Percentiles rank a stretch among this genome's conserved stretches.
Conservation (phyloP, 2,888 invertebrate genomes). For the Acronicta psi region DNA sequence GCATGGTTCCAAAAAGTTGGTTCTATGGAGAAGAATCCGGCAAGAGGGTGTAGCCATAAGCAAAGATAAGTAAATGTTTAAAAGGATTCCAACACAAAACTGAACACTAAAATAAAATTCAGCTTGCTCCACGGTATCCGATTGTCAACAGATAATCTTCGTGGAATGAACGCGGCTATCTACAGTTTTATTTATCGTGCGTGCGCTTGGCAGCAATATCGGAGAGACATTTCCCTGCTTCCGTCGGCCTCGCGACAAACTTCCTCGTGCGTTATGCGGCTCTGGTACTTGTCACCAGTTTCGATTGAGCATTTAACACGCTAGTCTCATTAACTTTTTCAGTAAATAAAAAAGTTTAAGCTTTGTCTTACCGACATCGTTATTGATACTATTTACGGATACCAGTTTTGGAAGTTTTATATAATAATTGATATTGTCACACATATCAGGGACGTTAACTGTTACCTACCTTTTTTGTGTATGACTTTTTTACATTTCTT, state of each 20-base stretch:
- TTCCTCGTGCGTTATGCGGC: conserved; percentile 72
- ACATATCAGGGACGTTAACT: conserved; percentile 8
- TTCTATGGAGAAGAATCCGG: too few relatives aligned
- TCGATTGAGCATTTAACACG: conserved; percentile 78
- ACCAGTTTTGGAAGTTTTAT: too few relatives aligned
- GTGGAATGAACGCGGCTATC: conserved; percentile 48
- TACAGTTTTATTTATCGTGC: conserved; percentile 42
- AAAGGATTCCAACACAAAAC: too few relatives aligned
- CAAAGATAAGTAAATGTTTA: too few relatives aligned
- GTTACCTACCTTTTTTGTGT: conserved; percentile 19
- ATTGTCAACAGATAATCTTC: conserved; percentile 52
- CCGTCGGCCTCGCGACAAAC: conserved; percentile 66
- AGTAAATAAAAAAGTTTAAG: conserved; percentile 30
- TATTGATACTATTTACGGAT: not conserved
- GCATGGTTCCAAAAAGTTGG: too few relatives aligned
- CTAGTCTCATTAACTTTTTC: conserved; percentile 47
- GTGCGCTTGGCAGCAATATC: conserved; percentile 50
- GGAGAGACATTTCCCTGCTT: conserved; percentile 68
- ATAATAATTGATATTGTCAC: conserved; percentile 12
- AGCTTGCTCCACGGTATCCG: conserved; percentile 14
- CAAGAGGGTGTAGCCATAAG: too few relatives aligned
- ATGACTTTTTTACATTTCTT: conserved; percentile 23
- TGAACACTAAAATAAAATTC: conserved; percentile 15
- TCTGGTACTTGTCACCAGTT: conserved; percentile 86
- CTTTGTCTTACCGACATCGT: conserved; percentile 40